Conservation (phyloP, 2,797 vertebrate genomes). For the Meriones psammophilus region DNA sequence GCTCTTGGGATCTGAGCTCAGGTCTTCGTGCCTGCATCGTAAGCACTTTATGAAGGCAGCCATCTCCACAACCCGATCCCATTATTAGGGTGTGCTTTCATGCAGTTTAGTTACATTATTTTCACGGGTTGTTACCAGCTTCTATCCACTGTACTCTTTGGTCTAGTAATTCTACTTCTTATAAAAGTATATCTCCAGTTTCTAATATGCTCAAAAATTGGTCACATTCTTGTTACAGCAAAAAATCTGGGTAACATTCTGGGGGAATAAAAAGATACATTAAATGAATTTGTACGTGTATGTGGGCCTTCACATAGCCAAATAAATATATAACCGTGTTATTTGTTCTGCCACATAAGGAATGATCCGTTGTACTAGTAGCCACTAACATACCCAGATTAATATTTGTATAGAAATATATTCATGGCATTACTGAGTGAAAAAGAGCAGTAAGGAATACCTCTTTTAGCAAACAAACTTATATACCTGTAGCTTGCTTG, state of each 20-base stretch:
- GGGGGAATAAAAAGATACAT: background rate
- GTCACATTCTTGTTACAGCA: background rate
- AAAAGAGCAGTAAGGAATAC: background rate
- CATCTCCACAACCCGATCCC: background rate
- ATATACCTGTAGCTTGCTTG: background rate
- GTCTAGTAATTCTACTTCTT: slow-evolving; percentile 33
- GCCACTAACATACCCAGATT: slow-evolving; percentile 2
- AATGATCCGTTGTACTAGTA: background rate
- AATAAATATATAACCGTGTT: background rate
- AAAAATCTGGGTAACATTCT: background rate
- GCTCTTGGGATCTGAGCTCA: background rate
- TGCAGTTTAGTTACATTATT: slow-evolving; percentile 40
- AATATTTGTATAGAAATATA: slow-evolving; percentile 14
- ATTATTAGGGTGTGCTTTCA: slow-evolving; percentile 23
- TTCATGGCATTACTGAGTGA: background rate
- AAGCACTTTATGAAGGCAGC: background rate
- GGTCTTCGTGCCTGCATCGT: background rate
- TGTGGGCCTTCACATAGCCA: background rate
- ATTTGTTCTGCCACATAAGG: background rate
- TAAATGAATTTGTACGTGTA: background rate
- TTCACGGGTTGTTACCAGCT: slow-evolving; percentile 5
- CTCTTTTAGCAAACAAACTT: background rate
- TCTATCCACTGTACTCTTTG: slow-evolving; percentile 11
- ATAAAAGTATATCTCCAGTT: background rate
- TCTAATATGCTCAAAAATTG: background rate